Conservation (phyloP, 2,888 invertebrate species). For the Stenodera caucasica region DNA sequence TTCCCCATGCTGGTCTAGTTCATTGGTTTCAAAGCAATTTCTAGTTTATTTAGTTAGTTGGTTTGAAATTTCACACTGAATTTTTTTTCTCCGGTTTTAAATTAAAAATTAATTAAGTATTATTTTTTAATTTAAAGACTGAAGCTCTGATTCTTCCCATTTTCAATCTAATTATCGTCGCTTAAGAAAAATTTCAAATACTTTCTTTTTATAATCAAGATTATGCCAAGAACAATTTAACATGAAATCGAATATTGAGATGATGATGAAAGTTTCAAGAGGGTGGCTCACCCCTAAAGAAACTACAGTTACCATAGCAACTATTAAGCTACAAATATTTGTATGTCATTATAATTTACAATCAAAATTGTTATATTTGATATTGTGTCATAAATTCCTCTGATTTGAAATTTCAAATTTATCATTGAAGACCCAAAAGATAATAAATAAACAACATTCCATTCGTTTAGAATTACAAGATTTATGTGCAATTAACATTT, state of each 20-base stretch:
- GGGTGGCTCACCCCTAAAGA: slow-evolving; percentile 15
- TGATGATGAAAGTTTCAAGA: neutral
- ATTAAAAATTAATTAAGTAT: too few relatives aligned
- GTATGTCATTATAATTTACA: slow-evolving; percentile 16
- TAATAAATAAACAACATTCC: neutral
- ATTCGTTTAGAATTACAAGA: too few relatives aligned
- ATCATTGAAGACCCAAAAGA: neutral
- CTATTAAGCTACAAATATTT: slow-evolving; percentile 24
- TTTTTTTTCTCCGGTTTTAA: slow-evolving; percentile 6
- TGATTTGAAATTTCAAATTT: neutral
- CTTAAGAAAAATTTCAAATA: neutral
- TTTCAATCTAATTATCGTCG: neutral
- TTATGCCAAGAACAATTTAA: slow-evolving; percentile 13
- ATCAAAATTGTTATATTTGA: slow-evolving; percentile 17
- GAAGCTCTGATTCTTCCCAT: too few relatives aligned
- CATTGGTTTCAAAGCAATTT: neutral
- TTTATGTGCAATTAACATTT: too few relatives aligned
- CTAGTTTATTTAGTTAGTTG: slow-evolving; percentile 7
- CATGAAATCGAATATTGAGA: slow-evolving; percentile 18
- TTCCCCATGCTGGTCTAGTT: slow-evolving; percentile 22
- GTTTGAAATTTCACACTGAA: slow-evolving; percentile 32
- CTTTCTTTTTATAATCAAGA: neutral
- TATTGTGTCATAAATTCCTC: neutral
- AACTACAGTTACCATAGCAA: slow-evolving; percentile 28
- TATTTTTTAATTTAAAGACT: too few relatives aligned